phyloP scores from a whole-genome alignment of 1,140 invertebrate genomes.

The Metopolophium dirhodum region DNA sequence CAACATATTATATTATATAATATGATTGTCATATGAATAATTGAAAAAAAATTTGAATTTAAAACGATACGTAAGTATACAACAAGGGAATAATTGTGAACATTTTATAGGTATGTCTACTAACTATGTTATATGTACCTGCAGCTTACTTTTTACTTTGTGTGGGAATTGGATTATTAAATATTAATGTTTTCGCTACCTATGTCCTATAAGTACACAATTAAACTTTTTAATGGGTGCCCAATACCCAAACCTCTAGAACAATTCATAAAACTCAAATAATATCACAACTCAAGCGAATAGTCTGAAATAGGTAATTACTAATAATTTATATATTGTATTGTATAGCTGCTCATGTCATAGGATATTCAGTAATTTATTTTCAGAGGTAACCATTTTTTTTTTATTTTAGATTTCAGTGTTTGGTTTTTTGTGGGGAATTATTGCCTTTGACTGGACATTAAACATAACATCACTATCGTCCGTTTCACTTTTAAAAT shows the following conservation, averaged over 20 bases:
- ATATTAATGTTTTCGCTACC: background rate
- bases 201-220: too few relatives aligned
- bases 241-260: too few relatives aligned
- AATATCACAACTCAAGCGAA: background rate
- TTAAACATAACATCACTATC: background rate
- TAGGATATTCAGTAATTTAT: background rate
- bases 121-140: too few relatives aligned
- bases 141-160: too few relatives aligned
- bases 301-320: too few relatives aligned
- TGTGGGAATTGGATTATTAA: background rate
- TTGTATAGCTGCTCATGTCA: background rate
- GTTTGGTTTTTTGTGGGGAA: background rate
- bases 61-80: too few relatives aligned
- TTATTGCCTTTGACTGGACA: background rate
- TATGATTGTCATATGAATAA: too few relatives aligned
- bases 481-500: background rate
- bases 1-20: too few relatives aligned
- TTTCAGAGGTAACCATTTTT: background rate
- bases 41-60: too few relatives aligned
- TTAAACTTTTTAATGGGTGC: background rate
- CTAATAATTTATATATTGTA: too few relatives aligned
- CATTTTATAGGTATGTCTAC: too few relatives aligned
- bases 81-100: too few relatives aligned
- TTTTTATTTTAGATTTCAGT: background rate
- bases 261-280: background rate